Evolutionary conservation across 1,140 invertebrate genomes (phyloP), one percentile per base, ranked within the genome.

Genomic region (Drosophila baimaii): DNA sequence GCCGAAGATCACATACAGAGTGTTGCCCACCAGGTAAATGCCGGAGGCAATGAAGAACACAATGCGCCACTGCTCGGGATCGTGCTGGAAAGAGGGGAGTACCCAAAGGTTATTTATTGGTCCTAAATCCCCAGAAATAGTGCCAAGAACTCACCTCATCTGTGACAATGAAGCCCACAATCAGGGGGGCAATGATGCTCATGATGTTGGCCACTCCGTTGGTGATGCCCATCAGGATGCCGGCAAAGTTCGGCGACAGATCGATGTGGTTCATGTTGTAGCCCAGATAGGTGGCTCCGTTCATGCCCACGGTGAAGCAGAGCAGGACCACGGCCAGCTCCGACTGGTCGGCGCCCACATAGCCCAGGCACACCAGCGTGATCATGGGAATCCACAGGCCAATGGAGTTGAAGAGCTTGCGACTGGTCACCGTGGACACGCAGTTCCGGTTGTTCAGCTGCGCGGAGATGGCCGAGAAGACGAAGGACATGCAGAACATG

Each of bases 191-290:
- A 44, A 96, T 91, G 57, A 96, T 96, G 27, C 95, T 95, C 71
- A 95, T 94, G 6, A 96, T 91, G 71, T 96, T 97, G 2, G 95
- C 95, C 44, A 94, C 93, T 47, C 95, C 95, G 92, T 97, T 97
- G 49, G 95, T 96, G 44, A 97, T 93, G 41, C 96, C 91, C 91
- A 92, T 92, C 17, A 97, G 85, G 2, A 95, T 94, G 25, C 96
- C 96, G 2, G 95, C 95, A 85, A 95, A 96, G 83, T 96, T 96
- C 0, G 96, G 96, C 8, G 95, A 94, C 71, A 97, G 93, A 91
- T 97, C 96, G 63, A 96, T 94, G 57, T 96, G 95, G 79, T 95
- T 95, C 27, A 95, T 93, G 81, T 95, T 92, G 80, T 92, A 94
- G 9, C 97, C 97, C 46, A 95, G 94, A 80, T 95, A 96, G 47